Conservation (phyloP, 2,113 vertebrate genomes). For the Misgurnus anguillicaudatus region DNA sequence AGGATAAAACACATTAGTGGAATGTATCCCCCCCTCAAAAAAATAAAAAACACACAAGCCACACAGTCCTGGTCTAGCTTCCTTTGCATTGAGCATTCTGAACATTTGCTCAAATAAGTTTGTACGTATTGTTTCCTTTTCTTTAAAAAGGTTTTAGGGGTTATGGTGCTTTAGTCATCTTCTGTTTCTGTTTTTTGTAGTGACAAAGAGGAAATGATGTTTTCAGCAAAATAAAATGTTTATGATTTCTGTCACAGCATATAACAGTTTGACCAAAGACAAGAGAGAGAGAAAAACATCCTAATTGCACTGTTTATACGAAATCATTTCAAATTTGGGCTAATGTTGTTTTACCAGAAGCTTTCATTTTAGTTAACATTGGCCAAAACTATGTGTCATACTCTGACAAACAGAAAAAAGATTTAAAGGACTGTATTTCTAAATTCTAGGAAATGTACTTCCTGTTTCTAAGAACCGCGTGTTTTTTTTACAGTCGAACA, state of each 20-base stretch:
- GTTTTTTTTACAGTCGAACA: neutral
- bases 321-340: conserved; percentile 49
- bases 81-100: conserved; percentile 39
- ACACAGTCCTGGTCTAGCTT: neutral
- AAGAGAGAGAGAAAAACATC: conserved; percentile 46
- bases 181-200: conserved; percentile 65
- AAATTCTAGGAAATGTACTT: conserved; percentile 7
- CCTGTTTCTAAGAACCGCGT: neutral
- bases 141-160: no score
- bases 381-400: conserved; percentile 37
- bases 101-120: no score
- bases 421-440: conserved; percentile 30
- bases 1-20: conserved; percentile 63
- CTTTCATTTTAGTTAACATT: conserved; percentile 45
- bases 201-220: conserved; percentile 47
- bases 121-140: no score
- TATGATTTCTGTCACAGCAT: conserved; percentile 58
- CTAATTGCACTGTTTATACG: conserved; percentile 63
- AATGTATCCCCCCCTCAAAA: conserved; percentile 36
- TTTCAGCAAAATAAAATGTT: conserved; percentile 61
- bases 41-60: neutral
- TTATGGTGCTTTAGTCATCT: conserved; percentile 43
- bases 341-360: conserved; percentile 52
- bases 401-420: conserved; percentile 2
- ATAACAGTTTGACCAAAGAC: conserved; percentile 53